Evolutionary conservation across 2,888 invertebrate species (phyloP).

Genomic region (Acanthosoma haemorrhoidale): DNA sequence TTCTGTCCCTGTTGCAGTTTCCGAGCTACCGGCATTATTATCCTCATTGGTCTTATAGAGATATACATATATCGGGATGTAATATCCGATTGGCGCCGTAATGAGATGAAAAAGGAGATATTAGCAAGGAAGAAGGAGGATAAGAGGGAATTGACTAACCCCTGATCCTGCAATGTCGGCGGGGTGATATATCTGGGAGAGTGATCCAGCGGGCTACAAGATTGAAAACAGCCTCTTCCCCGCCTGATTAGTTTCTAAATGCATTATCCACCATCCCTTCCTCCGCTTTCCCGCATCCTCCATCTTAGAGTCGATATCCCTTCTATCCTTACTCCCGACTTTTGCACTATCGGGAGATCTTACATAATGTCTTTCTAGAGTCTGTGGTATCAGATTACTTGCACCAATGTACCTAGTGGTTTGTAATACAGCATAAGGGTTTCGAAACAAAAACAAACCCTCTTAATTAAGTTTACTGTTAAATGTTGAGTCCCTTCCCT

Average conservation of each 20-base stretch:
- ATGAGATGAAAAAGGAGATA: neutral
- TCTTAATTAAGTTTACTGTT: too few species aligned
- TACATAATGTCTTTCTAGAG: too few species aligned
- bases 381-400: too few species aligned
- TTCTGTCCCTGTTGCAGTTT: too few species aligned
- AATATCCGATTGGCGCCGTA: neutral
- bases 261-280: constrained; percentile 5
- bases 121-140: neutral
- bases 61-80: neutral
- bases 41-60: too few species aligned
- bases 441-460: too few species aligned
- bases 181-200: neutral
- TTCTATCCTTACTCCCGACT: too few species aligned
- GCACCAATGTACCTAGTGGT: too few species aligned
- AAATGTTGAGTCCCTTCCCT: too few species aligned
- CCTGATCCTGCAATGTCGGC: neutral
- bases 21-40: too few species aligned
- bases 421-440: too few species aligned
- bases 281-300: neutral
- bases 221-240: constrained; percentile 28
- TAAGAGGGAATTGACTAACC: neutral
- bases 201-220: constrained; percentile 6
- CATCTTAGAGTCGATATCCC: neutral
- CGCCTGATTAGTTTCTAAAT: constrained; percentile 30
- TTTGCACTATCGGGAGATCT: too few species aligned